Evolutionary conservation across 2,113 vertebrate genomes (phyloP), one percentile per base, ranked within the genome.

Genomic region (Chloroceryle aenea): DNA sequence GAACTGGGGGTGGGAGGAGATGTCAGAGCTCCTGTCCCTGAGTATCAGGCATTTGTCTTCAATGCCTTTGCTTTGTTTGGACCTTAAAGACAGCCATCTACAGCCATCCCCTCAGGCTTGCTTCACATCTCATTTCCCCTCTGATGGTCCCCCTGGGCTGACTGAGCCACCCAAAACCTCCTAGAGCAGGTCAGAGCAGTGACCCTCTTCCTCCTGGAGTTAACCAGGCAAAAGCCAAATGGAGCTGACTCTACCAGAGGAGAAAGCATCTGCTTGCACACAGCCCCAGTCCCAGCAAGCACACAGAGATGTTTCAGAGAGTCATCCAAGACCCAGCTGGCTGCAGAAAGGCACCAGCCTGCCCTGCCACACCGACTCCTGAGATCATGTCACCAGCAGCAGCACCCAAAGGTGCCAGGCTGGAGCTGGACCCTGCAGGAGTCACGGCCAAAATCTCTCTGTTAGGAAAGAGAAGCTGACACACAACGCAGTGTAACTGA

Each of bases 381-480:
- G n/a, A n/a, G 38, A 68, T 52, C 6, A 1, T 9, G 12, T 50
- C 61, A 56, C 43, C 4, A 3, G 53, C 21, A 63, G 38, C 1
- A 2, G 26, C 43, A 74, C 27, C 40, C 74, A 61, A 38, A 73
- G 7, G 47, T 22, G 40, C 21, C 0, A 0, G 45, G 16, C 18
- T 0, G 0, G 59, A 78, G n/a, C 61, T 56, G 26, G 26, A 32
- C 43, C 50, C 55, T 43, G 50, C 38, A 85, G 40, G 69, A 87
- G 18, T 66, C 42, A 6, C 5, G 6, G 26, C 40, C 80, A 76
- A 80, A 90, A 58, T 34, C 59, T 10, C 38, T 80, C 40, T 69
- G 20, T 12, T 58, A 62, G 77, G 69, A 69, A 71, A 81, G 68
- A 27, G 32, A 69, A 92, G 14, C 23, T 68, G 10, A 53, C 12